A percentile compares a stretch with the other conserved stretches of the same genome.
Evolutionary conservation across 2,113 vertebrate species (phyloP).

Genomic region (Tympanuchus pallidicinctus): DNA sequence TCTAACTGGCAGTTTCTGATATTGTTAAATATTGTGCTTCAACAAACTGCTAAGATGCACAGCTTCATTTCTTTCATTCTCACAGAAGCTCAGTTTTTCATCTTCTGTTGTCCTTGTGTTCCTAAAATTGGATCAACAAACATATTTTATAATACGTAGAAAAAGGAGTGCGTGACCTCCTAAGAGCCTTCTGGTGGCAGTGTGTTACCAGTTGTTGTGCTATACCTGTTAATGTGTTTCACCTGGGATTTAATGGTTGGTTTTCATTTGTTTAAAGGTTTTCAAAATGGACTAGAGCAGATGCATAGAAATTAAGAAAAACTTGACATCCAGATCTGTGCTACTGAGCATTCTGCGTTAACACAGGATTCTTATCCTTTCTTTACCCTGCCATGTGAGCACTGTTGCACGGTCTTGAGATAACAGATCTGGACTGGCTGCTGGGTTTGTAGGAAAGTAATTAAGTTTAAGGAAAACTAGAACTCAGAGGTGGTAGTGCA

Average conservation of each 20-base stretch:
- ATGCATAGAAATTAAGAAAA: neutral
- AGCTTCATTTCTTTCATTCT: neutral
- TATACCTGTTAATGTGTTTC: neutral
- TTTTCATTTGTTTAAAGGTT: neutral
- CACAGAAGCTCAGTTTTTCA: neutral
- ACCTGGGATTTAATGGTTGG: neutral
- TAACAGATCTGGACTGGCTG: accelerated
- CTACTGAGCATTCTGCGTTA: neutral
- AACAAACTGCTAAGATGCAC: neutral
- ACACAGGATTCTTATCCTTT: neutral
- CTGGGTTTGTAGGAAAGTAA: neutral
- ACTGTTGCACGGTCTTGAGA: neutral
- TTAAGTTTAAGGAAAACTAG: neutral
- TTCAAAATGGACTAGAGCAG: neutral
- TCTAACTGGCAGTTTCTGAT: constrained; percentile 1
- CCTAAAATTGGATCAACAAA: neutral
- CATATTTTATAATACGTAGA: neutral
- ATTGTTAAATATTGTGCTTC: neutral
- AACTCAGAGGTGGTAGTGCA: neutral
- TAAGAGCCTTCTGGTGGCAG: neutral
- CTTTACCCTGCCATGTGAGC: neutral
- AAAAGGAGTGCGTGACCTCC: neutral
- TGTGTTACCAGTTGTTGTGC: neutral
- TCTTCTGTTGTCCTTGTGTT: neutral
- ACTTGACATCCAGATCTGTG: neutral